Evolutionary conservation across 2,888 invertebrate genomes (phyloP), one percentile per base, ranked within the genome.

Genomic region (Platerodrilus igneus): DNA sequence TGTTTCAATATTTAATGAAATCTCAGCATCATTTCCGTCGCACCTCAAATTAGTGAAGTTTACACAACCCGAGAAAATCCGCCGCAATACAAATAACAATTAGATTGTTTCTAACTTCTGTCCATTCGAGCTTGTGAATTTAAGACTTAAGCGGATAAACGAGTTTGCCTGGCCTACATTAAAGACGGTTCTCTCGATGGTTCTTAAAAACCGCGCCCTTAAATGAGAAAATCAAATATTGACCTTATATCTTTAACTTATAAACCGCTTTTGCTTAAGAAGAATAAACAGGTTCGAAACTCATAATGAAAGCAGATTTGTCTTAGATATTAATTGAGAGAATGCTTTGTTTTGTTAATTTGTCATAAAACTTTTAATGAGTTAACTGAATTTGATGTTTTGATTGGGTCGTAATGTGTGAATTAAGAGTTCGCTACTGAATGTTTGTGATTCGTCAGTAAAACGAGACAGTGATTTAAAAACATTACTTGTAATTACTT

Each of bases 191-290:
- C n/a, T n/a, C n/a, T n/a, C n/a, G n/a, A n/a, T n/a, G n/a, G 43
- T 35, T 29, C 19, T 19, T 34, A 35, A 43, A 43, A 43, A 37
- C 30, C 16, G 27, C 29, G 38, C n/a, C n/a, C n/a, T n/a, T n/a
- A n/a, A 43, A 43, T 39, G 43, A 38, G 43, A 43, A 43, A 38
- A 16, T 19, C 43, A 43, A 43, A 43, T 43, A 43, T 43, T 43
- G 43, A 38, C 43, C 25, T 39, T 39, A 43, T 31, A 39, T 30
- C 43, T 43, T 38, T 43, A 43, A 43, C 43, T 43, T 38, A 39
- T 43, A 43, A 43, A 43, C 43, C 43, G 37, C 43, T 35, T 43
- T 43, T 43, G 43, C 39, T 43, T 43, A 43, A 43, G 25, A 43
- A 43, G 25, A 35, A 39, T 36, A 39, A 43, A 43, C 43, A 43